These are phyloP conservation scores for Lacanobia wlatinum DNA, from an alignment of 2,888 invertebrate genomes.

Conservation along the genomic window DNA sequence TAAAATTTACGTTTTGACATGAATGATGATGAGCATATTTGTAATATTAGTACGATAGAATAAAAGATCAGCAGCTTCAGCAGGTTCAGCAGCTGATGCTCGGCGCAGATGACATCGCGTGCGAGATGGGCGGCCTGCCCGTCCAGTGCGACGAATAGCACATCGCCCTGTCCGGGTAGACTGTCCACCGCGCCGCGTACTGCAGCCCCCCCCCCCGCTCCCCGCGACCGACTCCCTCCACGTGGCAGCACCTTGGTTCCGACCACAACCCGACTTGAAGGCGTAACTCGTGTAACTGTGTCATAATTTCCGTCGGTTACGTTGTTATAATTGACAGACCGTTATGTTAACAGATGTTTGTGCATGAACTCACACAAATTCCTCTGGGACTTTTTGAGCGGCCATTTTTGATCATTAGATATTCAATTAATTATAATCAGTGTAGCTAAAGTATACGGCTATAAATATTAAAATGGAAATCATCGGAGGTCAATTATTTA, in stretches of 20 bases:
- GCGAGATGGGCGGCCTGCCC: slow-evolving; percentile 78
- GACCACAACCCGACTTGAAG: slow-evolving; percentile 5
- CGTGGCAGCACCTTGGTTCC: not conserved
- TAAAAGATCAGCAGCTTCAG: not conserved
- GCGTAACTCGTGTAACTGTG: slow-evolving; percentile 36
- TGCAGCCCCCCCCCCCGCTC: not conserved
- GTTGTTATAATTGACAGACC: slow-evolving; percentile 14
- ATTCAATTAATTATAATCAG: not conserved
- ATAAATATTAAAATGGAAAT: slow-evolving; percentile 11
- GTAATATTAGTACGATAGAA: not conserved
- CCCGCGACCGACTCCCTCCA: not conserved
- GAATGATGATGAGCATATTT: not conserved
- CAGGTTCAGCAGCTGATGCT: slow-evolving; percentile 12
- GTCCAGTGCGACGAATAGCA: slow-evolving; percentile 76
- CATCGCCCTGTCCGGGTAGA: slow-evolving; percentile 89
- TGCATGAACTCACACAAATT: slow-evolving; percentile 10
- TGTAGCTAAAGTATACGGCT: slow-evolving; percentile 2
- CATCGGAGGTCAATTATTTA: slow-evolving; percentile 43
- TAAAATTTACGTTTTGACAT: not conserved
- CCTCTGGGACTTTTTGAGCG: not conserved
- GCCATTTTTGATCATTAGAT: too few species aligned
- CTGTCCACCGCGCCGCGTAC: slow-evolving; percentile 77
- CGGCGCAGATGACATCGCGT: slow-evolving; percentile 34
- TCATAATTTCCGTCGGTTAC: slow-evolving; percentile 34
- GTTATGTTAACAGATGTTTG: slow-evolving; percentile 26